Evolutionary conservation across 2,113 vertebrate genomes (phyloP).

Genomic region (Mellivora capensis): DNA sequence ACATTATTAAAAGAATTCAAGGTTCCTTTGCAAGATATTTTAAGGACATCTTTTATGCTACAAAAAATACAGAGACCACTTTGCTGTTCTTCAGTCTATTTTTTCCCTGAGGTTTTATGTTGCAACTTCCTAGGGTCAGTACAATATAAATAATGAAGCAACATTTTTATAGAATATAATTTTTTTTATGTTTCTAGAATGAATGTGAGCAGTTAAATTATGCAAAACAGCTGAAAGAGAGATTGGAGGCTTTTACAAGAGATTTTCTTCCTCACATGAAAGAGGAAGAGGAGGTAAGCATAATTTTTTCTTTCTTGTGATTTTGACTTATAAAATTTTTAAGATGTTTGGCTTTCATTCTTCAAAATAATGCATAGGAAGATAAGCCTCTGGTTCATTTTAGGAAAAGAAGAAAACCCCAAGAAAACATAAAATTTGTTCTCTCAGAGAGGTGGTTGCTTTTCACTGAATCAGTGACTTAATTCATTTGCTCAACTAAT

Average conservation of each 20-base stretch:
- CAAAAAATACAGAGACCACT: background rate
- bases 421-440: background rate
- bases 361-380: conserved; percentile 20
- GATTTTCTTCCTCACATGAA: conserved; percentile 99
- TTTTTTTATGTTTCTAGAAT: conserved; percentile 84
- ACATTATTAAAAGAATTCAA: background rate
- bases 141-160: background rate
- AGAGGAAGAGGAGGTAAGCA: conserved; percentile 96
- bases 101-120: background rate
- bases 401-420: background rate
- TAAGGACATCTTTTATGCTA: background rate
- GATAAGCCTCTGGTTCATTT: background rate
- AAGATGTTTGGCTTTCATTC: background rate
- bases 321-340: background rate
- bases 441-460: background rate
- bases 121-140: background rate
- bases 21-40: background rate
- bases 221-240: conserved; percentile 96
- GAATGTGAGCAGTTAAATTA: conserved; percentile 98
- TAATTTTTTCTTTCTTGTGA: background rate
- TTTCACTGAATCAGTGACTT: background rate
- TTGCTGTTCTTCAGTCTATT: background rate
- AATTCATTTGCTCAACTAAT: background rate
- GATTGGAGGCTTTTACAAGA: conserved; percentile 96
- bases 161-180: conserved; percentile 27